phyloP scores from a whole-genome alignment of 2,797 vertebrate genomes.

The Harpagifer antarcticus region DNA sequence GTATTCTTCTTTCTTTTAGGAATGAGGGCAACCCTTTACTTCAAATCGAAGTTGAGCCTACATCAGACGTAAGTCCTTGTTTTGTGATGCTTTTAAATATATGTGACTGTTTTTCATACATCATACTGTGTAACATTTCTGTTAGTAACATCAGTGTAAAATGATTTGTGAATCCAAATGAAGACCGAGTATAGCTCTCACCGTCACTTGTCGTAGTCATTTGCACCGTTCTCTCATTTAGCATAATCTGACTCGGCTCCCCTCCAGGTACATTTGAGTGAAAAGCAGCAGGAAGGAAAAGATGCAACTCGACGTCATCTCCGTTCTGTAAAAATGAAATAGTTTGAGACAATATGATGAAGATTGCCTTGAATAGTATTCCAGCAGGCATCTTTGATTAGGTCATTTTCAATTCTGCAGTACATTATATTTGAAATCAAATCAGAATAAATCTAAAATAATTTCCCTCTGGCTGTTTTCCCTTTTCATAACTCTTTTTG shows the following conservation, averaged over 20 bases:
- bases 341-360: conserved; percentile 56
- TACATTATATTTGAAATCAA: conserved; percentile 68
- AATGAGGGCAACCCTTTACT: conserved; percentile 95
- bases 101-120: background rate
- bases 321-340: conserved; percentile 48
- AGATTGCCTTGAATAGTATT: conserved; percentile 67
- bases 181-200: conserved; percentile 30
- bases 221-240: conserved; percentile 44
- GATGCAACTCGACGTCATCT: conserved; percentile 19
- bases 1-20: conserved; percentile 74
- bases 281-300: conserved; percentile 30
- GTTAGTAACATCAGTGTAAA: conserved; percentile 8
- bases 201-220: conserved; percentile 37
- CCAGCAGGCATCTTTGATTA: conserved; percentile 42
- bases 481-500: conserved; percentile 37
- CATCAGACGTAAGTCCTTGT: conserved; percentile 91
- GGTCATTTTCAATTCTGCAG: conserved; percentile 56
- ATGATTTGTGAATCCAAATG: conserved; percentile 24
- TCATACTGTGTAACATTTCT: conserved; percentile 3
- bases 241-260: conserved; percentile 53
- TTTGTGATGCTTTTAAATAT: conserved; percentile 6
- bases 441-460: conserved; percentile 57
- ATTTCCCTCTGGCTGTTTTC: conserved; percentile 38
- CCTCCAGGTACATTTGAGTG: conserved; percentile 58
- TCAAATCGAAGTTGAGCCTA: conserved; percentile 98